Base-by-base conservation (phyloP, 2,797 vertebrate species). In the Protosalanx chinensis region DNA sequence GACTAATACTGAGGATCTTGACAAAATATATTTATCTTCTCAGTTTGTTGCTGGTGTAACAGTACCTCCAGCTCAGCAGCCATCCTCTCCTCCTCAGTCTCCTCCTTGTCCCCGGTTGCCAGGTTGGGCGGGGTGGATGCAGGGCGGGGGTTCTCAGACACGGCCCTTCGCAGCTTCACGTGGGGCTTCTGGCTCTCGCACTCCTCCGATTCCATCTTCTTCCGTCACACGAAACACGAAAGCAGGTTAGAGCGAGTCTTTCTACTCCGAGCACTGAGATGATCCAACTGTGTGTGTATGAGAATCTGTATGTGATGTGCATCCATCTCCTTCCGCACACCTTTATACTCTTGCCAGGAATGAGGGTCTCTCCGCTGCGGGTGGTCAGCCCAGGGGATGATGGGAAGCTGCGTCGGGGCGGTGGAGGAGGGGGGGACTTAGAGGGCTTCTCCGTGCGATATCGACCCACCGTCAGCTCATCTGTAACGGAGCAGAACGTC, bases 391-490 rank as follows among this genome's bases (percentile, higher is more conserved):
- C 94, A 0, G 97, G 97, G 61, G 96, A 96, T 0, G 97, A 98
- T 0, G 97, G 97, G 87, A 98, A 98, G 78, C 97, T 98, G 62
- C 97, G 95, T 69, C 97, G 93, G 0, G 97, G 97, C 0, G 97
- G 97, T 0, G 97, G 97, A 0, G 97, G 97, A 0, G 97, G 97
- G 0, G 97, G 97, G 0, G 96, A 98, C 79, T 99, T 99, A 72
- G 97, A 98, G 8, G 97, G 97, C 82, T 99, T 99, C 87, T 99
- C 97, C 0, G 97, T 98, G 75, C 97, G 94, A 85, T 98, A 99
- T 16, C 96, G 92, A 0, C 96, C 93, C 67, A 99, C 95, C 0
- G 95, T 95, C 84, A 99, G 88, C 77, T 99, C 97, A 71, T 98
- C 97, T 94, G 87, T 16, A 46, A 5, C 35, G 12, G 18, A n/a